Evolutionary conservation across 2,888 invertebrate genomes (phyloP).

Genomic region (Nematopogon swammerdamellus): DNA sequence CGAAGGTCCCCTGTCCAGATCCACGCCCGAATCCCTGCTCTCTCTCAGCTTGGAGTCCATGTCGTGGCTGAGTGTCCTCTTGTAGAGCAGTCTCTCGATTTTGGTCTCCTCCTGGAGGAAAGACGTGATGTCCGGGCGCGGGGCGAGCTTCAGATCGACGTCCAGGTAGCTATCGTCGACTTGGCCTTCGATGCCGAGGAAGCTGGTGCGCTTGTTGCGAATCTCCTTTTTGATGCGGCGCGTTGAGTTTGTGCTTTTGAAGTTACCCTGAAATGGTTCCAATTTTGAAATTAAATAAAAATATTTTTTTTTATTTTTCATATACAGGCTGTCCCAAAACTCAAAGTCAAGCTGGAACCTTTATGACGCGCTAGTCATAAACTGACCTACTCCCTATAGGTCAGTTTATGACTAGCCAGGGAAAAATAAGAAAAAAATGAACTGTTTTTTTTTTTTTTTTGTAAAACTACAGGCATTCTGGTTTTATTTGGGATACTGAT

Average conservation of each 20-base stretch:
- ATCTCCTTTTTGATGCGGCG: slow-evolving; percentile 84
- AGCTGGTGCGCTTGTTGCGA: slow-evolving; percentile 78
- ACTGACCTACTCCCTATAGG: no score
- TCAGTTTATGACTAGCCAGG: no score
- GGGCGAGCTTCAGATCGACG: slow-evolving; percentile 64
- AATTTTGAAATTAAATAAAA: no score
- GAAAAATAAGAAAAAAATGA: no score
- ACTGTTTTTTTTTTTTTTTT: no score
- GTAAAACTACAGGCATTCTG: no score
- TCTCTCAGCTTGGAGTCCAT: slow-evolving; percentile 63
- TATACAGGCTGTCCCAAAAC: no score
- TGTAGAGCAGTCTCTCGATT: slow-evolving; percentile 72
- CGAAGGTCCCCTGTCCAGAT: slow-evolving; percentile 59
- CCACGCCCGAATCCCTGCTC: slow-evolving; percentile 77
- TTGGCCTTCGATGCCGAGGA: slow-evolving; percentile 78
- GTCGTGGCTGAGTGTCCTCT: slow-evolving; percentile 67
- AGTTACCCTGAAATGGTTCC: slow-evolving; percentile 48
- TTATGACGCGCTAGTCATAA: no score
- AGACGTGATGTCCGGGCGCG: slow-evolving; percentile 76
- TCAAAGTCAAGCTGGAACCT: no score
- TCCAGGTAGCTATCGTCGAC: slow-evolving; percentile 66
- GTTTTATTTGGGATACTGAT: no score
- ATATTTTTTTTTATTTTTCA: no score
- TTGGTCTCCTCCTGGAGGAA: slow-evolving; percentile 79
- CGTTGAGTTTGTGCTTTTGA: slow-evolving; percentile 76